Evolutionary conservation across 2,797 vertebrate species (phyloP).

Genomic region (Phataginus tricuspis): DNA sequence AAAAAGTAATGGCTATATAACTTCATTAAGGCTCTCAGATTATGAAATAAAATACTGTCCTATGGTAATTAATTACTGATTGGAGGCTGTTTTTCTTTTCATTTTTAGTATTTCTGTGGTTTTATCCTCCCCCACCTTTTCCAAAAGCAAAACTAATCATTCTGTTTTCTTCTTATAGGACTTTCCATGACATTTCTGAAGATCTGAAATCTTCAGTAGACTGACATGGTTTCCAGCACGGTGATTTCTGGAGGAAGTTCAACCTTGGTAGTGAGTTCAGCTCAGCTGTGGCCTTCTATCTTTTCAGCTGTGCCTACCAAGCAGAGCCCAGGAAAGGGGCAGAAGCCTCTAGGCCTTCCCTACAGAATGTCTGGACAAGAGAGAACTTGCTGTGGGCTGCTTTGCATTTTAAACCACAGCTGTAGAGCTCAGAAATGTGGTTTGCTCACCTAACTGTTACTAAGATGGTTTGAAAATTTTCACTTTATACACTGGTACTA

Average conservation of each 20-base stretch:
- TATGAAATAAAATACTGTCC: neutral
- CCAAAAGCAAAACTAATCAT: slow-evolving; percentile 8
- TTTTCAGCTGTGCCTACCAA: slow-evolving; percentile 57
- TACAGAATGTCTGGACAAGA: slow-evolving; percentile 51
- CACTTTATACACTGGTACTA: slow-evolving; percentile 77
- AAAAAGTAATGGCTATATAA: neutral
- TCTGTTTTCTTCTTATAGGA: slow-evolving; percentile 74
- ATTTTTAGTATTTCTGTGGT: neutral
- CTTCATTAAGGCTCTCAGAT: neutral
- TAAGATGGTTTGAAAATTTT: slow-evolving; percentile 70
- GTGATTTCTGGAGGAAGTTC: neutral
- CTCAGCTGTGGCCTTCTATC: slow-evolving; percentile 68
- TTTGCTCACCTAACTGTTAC: slow-evolving; percentile 59
- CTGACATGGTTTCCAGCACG: slow-evolving; percentile 69
- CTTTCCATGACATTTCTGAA: slow-evolving; percentile 83
- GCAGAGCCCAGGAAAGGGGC: slow-evolving; percentile 55
- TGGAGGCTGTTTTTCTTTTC: neutral
- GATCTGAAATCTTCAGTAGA: slow-evolving; percentile 83
- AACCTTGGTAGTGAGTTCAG: slow-evolving; percentile 55
- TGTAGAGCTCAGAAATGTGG: slow-evolving; percentile 63
- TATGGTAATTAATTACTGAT: neutral
- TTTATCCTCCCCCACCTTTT: neutral
- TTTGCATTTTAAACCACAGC: slow-evolving; percentile 68
- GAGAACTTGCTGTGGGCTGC: slow-evolving; percentile 62
- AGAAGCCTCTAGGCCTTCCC: slow-evolving; percentile 72